These are phyloP conservation scores for Diplodus sargus DNA, from an alignment of 2,797 vertebrate genomes.

Conservation along the genomic window DNA sequence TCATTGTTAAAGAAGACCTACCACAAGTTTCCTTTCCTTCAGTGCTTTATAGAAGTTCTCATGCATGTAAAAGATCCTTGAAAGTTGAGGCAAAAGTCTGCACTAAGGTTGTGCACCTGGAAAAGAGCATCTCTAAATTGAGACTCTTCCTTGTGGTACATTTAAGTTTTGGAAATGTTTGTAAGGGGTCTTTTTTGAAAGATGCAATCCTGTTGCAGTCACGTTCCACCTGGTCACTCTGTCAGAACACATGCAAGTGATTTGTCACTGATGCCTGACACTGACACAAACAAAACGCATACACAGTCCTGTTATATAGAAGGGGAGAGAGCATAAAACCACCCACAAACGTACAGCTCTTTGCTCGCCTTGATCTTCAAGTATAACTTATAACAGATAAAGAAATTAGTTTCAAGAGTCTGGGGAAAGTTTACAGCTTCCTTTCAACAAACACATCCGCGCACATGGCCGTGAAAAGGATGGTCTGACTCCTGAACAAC, in stretches of 20 bases:
- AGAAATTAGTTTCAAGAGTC: not conserved
- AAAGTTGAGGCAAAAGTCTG: too few relatives aligned
- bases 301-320: not conserved
- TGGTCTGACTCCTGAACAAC: not conserved
- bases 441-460: not conserved
- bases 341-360: not conserved
- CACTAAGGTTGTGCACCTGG: too few relatives aligned
- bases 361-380: not conserved
- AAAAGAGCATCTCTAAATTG: too few relatives aligned
- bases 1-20: too few relatives aligned
- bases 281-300: not conserved
- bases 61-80: too few relatives aligned
- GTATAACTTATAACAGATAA: not conserved
- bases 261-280: not conserved
- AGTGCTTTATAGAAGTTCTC: too few relatives aligned
- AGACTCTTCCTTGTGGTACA: not conserved
- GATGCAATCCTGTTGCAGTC: not conserved
- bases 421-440: not conserved
- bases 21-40: too few relatives aligned
- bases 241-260: not conserved
- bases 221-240: not conserved
- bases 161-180: constrained; percentile 18
- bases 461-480: not conserved
- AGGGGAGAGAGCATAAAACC: not conserved
- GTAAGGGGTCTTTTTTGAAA: not conserved